phyloP scores from a whole-genome alignment of 2,797 vertebrate genomes.

The Melanotaenia trifasciata region DNA sequence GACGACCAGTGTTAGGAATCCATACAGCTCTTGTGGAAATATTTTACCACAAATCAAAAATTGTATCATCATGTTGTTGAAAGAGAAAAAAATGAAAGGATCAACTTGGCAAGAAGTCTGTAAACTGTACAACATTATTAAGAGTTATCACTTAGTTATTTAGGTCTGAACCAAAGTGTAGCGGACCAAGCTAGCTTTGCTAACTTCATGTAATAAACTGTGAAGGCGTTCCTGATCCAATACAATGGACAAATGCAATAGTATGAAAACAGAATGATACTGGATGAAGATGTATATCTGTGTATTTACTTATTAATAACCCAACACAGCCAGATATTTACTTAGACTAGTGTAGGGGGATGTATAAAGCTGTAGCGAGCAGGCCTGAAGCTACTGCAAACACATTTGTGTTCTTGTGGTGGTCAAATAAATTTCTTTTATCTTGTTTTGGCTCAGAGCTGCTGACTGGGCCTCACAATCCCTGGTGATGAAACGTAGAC shows the following conservation, averaged over 20 bases:
- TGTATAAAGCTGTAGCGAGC: conserved; percentile 25
- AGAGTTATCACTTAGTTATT: background rate
- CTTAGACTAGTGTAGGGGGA: conserved; percentile 44
- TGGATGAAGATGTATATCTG: conserved; percentile 21
- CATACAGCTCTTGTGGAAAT: too few species aligned
- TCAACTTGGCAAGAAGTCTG: background rate
- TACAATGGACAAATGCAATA: background rate
- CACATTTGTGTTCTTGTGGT: conserved; percentile 53
- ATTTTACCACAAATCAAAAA: too few species aligned
- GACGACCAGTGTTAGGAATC: too few species aligned
- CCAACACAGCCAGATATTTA: conserved; percentile 59
- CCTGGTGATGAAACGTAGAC: conserved; percentile 59
- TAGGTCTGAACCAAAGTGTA: background rate
- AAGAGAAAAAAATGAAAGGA: background rate
- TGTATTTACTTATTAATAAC: conserved; percentile 60
- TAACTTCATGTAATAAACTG: background rate
- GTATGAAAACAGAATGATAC: background rate
- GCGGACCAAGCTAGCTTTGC: background rate
- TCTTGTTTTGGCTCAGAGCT: conserved; percentile 68
- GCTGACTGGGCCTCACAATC: conserved; percentile 67
- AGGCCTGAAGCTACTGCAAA: conserved; percentile 62
- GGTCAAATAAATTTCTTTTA: conserved; percentile 77
- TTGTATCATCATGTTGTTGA: too few species aligned
- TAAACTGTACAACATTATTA: background rate
- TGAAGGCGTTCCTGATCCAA: background rate